Percentiles rank a stretch among this genome's conserved stretches.
phyloP scores from a whole-genome alignment of 2,888 invertebrate genomes.

The Drosophila leonis region DNA sequence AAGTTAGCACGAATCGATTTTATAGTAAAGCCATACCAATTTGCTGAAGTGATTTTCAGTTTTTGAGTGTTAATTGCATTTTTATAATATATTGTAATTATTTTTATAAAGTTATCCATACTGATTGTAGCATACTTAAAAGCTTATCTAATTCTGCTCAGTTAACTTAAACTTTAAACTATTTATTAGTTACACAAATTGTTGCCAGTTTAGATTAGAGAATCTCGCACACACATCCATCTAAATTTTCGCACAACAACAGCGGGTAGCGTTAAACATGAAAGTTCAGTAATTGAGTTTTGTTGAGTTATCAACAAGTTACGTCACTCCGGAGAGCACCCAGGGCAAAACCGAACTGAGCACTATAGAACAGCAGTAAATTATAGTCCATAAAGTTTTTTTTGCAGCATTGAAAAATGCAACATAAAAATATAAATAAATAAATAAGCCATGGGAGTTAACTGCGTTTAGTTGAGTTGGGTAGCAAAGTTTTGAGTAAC shows the following conservation, averaged over 20 bases:
- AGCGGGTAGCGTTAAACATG: slow-evolving; percentile 9
- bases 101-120: not conserved
- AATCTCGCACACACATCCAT: not conserved
- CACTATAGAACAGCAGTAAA: slow-evolving; percentile 29
- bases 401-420: slow-evolving; percentile 45
- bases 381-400: slow-evolving; percentile 35
- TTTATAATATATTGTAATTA: not conserved
- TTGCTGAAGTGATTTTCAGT: not conserved
- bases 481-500: slow-evolving; percentile 27
- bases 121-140: not conserved
- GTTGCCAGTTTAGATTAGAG: not conserved
- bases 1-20: slow-evolving; percentile 42
- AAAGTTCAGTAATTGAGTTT: slow-evolving; percentile 73
- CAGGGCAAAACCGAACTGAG: slow-evolving; percentile 10
- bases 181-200: slow-evolving; percentile 1
- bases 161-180: slow-evolving; percentile 28
- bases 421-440: slow-evolving; percentile 51
- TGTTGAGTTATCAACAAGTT: slow-evolving; percentile 61
- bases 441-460: slow-evolving; percentile 41
- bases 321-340: slow-evolving; percentile 39
- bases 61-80: not conserved
- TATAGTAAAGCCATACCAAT: not conserved
- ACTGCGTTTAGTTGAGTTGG: slow-evolving; percentile 12
- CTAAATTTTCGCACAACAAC: not conserved
- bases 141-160: slow-evolving; percentile 30